These are phyloP conservation scores for Emydocephalus ijimae DNA, from an alignment of 2,113 vertebrate species.

Conservation along the genomic window DNA sequence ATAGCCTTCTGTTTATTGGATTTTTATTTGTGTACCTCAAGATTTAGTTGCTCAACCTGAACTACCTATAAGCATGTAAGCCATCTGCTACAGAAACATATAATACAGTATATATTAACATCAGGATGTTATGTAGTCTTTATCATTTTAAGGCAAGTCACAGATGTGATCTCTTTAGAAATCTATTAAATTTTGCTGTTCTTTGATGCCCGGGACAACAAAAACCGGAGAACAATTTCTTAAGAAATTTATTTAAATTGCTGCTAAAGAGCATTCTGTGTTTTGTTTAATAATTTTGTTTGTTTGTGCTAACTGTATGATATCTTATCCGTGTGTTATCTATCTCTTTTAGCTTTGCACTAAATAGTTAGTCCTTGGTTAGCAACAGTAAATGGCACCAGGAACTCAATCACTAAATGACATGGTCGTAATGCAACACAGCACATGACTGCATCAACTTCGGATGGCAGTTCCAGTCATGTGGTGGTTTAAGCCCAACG, in stretches of 20 bases:
- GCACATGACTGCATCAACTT: background rate
- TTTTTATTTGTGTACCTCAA: background rate
- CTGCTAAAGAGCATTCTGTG: background rate
- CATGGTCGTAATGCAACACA: background rate
- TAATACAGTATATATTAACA: background rate
- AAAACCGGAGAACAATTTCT: background rate
- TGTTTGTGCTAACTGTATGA: background rate
- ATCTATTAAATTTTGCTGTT: background rate
- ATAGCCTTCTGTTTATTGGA: background rate
- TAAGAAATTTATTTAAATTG: background rate
- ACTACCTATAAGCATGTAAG: background rate
- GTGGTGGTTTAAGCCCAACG: background rate
- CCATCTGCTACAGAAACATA: no score
- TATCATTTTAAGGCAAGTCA: background rate
- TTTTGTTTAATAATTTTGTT: background rate
- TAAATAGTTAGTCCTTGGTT: background rate
- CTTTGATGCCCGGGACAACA: background rate
- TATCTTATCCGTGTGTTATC: background rate
- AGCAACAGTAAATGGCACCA: background rate
- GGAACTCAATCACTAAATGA: background rate
- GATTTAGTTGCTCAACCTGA: background rate
- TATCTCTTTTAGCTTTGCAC: background rate
- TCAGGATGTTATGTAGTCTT: no score
- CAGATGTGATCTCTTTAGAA: background rate
- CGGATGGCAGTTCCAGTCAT: background rate